Conservation (phyloP, 2,797 vertebrate species). For the Sebastes ruberrimus region DNA sequence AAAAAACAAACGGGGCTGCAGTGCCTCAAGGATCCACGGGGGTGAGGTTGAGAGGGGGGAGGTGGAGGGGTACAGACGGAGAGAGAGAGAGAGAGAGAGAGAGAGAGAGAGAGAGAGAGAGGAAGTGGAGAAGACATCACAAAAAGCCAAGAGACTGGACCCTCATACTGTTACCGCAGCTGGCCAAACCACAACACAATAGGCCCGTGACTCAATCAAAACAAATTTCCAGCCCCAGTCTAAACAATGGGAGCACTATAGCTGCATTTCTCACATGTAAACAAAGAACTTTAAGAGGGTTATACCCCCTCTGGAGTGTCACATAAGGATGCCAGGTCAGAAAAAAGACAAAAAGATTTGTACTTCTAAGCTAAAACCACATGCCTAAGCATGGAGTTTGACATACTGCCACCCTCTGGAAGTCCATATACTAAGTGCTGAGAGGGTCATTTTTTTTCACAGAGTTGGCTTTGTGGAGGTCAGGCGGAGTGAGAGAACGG, state of each 20-base stretch:
- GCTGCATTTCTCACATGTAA: conserved; percentile 42
- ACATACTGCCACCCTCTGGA: conserved; percentile 32
- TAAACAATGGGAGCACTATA: conserved; percentile 64
- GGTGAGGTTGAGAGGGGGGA: not conserved
- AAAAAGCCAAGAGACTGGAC: conserved; percentile 68
- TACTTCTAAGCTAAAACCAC: conserved; percentile 23
- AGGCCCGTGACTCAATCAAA: conserved; percentile 70
- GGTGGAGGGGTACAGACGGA: not conserved
- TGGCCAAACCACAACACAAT: conserved; percentile 74
- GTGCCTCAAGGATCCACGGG: conserved; percentile 36
- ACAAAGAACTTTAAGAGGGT: conserved; percentile 27
- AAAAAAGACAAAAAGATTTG: conserved; percentile 13
- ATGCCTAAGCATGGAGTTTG: conserved; percentile 22
- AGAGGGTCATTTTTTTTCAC: conserved; percentile 53
- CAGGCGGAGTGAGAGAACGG: conserved; percentile 10
- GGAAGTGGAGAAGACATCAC: conserved; percentile 73
- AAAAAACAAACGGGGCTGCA: conserved; percentile 6
- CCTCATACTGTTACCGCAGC: conserved; percentile 76
- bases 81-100: not conserved
- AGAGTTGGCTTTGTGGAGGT: conserved; percentile 65
- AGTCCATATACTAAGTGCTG: conserved; percentile 40
- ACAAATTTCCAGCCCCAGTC: conserved; percentile 64
- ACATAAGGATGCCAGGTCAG: conserved; percentile 17
- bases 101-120: conserved; percentile 25
- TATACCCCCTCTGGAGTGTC: conserved; percentile 13